Conservation (phyloP, 2,113 vertebrate genomes). For the Nanger granti region DNA sequence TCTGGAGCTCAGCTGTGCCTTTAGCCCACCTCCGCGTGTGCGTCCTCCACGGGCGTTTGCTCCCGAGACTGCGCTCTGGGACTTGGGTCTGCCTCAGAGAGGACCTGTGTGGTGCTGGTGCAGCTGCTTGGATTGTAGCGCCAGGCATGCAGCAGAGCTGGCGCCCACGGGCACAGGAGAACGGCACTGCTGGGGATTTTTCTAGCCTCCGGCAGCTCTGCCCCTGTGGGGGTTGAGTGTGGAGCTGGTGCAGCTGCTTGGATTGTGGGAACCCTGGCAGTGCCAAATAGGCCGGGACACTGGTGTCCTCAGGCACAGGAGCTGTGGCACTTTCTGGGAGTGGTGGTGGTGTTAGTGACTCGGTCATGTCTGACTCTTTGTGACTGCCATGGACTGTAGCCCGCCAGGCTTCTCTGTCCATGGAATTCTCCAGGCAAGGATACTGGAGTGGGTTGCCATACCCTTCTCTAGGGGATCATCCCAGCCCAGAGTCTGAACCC, state of each 20-base stretch:
- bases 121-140: background rate
- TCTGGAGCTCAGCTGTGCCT: background rate
- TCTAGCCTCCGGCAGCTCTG: background rate
- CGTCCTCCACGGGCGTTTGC: background rate
- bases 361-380: background rate
- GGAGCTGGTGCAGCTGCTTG: background rate
- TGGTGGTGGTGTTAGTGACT: background rate
- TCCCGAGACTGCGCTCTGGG: background rate
- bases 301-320: background rate
- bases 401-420: background rate
- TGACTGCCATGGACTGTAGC: background rate
- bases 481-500: background rate
- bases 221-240: background rate
- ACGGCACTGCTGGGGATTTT: rapidly evolving
- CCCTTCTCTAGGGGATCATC: background rate
- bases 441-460: background rate
- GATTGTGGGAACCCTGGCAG: background rate
- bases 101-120: background rate
- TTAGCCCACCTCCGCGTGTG: background rate
- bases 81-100: background rate
- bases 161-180: background rate
- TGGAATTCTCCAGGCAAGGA: background rate
- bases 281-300: background rate
- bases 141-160: background rate
- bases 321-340: background rate